Base-by-base conservation (phyloP, 2,113 vertebrate species). In the Malurus melanocephalus region DNA sequence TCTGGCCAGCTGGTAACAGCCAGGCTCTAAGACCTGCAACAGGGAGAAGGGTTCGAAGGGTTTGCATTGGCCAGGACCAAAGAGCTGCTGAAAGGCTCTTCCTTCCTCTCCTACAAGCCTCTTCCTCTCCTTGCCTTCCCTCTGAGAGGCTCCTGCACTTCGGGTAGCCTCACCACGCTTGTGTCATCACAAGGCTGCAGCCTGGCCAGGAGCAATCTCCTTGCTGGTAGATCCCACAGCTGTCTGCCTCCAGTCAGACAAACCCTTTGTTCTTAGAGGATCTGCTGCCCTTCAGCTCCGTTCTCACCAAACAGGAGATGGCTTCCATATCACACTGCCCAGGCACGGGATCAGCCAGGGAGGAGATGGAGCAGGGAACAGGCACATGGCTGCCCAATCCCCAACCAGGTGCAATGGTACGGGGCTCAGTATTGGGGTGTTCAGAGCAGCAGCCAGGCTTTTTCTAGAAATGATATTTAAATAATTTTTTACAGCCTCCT, bases 151-250 rank as follows among this genome's bases (percentile, higher is more conserved):
- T 78, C 28, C 53, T 15, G 32, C 21, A 45, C 55, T 51, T 38
- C 0, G 0, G 13, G 30, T 6, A 9, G 48, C 32, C 40, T 84
- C 46, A 21, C 52, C 9, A 32, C 2, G 0, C 24, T 24, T 42
- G 42, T 2, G 10, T 32, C 53, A 68, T 6, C 4, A 0, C 77
- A 66, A 48, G 52, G 75, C 64, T 94, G 56, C 43, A 76, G 21
- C n/a, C 27, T 4, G 1, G 23, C 46, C 67, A 65, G 64, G 18
- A 91, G 43, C 56, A 82, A 89, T 11, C 61, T 72, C 61, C 60
- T 74, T 55, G 40, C 40, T 73, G 46, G 18, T 3, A 62, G 27
- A 32, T 62, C 26, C 38, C 55, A 27, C 28, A 43, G 59, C 7
- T 61, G 20, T 7, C 74, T 91, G 55, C 40, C 56, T 40, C 45